phyloP scores from a whole-genome alignment of 2,797 vertebrate species.

The Halcyon badia region DNA sequence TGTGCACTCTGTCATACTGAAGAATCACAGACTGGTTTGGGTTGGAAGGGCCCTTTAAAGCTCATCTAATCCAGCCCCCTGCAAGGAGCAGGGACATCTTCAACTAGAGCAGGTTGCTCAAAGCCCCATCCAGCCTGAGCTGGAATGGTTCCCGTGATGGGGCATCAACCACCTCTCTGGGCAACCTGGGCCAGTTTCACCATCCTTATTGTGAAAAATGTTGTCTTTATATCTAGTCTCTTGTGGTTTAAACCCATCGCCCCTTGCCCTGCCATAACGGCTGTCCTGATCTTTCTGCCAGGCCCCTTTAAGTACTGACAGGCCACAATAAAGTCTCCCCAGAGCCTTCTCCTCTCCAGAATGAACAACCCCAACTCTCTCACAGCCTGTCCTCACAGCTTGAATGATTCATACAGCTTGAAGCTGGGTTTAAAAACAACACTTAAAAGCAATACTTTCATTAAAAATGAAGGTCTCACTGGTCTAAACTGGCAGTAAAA shows the following conservation, averaged over 20 bases:
- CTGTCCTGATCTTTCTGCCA: not conserved
- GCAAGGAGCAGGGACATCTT: not conserved
- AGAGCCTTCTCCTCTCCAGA: not conserved
- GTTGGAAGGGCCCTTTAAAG: not conserved
- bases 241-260: not conserved
- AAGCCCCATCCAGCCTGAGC: not conserved
- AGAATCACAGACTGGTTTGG: not conserved
- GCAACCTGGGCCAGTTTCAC: not conserved
- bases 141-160: not conserved
- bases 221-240: not conserved
- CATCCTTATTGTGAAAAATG: not conserved
- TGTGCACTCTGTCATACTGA: not conserved
- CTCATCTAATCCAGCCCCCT: not conserved
- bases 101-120: not conserved
- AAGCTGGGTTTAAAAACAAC: not conserved
- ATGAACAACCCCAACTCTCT: not conserved
- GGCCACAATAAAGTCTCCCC: not conserved
- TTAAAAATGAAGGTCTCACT: not conserved
- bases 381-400: not conserved
- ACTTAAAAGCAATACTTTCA: not conserved
- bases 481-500: not conserved
- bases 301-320: not conserved
- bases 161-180: not conserved
- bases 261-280: not conserved
- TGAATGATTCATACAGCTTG: not conserved